Percentiles rank a stretch among this genome's conserved stretches.
Conservation (phyloP, 2,888 invertebrate genomes). For the Agrotis puta region DNA sequence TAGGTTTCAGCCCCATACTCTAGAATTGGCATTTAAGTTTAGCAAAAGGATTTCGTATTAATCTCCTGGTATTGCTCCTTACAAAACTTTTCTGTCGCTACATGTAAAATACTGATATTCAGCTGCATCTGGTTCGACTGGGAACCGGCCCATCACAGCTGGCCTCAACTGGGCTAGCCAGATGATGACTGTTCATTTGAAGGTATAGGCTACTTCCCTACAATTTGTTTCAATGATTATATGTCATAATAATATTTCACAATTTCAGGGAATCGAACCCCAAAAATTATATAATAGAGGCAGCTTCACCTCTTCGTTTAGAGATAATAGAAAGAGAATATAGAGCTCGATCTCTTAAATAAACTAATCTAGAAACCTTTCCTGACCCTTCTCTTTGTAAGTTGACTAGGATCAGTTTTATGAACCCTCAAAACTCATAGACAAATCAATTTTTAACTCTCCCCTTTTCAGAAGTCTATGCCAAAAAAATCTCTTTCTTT, state of each 20-base stretch:
- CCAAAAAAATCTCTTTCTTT: not conserved
- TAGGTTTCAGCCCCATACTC: constrained; percentile 92
- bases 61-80: no score
- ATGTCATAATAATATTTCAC: not conserved
- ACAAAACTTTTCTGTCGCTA: no score
- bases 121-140: no score
- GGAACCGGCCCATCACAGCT: no score
- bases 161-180: no score
- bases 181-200: no score
- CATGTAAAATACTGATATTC: no score
- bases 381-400: not conserved
- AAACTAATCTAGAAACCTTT: not conserved
- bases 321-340: not conserved
- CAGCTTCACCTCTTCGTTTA: not conserved
- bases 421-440: not conserved
- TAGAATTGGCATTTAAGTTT: constrained; percentile 78
- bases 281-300: not conserved
- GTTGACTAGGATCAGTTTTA: not conserved
- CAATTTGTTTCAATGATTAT: not conserved
- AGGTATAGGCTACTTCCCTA: not conserved
- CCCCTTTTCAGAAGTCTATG: not conserved
- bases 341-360: not conserved
- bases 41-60: constrained; percentile 7
- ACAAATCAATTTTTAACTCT: not conserved
- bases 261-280: constrained; percentile 27